Percentiles rank a stretch among this genome's conserved stretches.
Conservation (phyloP, 2,113 vertebrate species). For the Phalacrocorax carbo region DNA sequence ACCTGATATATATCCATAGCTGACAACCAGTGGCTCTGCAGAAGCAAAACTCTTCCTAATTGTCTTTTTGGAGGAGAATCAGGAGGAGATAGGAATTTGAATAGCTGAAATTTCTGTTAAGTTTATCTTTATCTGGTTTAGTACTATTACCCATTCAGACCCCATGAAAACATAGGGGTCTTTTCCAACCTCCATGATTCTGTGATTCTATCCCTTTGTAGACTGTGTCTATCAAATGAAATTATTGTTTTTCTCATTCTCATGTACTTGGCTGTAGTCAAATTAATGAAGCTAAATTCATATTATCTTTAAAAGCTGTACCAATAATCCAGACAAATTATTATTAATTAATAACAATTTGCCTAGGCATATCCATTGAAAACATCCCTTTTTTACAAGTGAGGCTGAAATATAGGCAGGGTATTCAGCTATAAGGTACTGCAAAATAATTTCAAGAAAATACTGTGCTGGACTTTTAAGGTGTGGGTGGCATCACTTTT, state of each 20-base stretch:
- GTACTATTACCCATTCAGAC: not conserved
- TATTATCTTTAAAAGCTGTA: not conserved
- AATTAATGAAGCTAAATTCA: not conserved
- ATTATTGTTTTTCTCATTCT: not conserved
- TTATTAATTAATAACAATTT: not conserved
- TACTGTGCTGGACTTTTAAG: not conserved
- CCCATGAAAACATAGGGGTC: not conserved
- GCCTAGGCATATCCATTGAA: not conserved
- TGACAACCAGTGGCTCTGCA: not conserved
- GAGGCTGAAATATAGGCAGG: not conserved
- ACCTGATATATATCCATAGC: not conserved
- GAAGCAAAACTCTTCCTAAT: not conserved
- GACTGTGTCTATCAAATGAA: not conserved
- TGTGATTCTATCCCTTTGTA: not conserved
- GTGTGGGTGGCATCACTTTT: not conserved
- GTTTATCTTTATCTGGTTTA: not conserved
- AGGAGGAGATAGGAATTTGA: not conserved
- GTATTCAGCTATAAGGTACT: not conserved
- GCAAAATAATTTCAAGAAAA: not conserved
- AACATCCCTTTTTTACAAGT: not conserved
- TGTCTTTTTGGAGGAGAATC: not conserved
- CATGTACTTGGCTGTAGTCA: not conserved
- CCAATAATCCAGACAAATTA: not conserved
- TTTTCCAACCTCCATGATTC: not conserved
- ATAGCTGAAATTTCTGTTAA: not conserved